Percentiles rank a stretch among this genome's conserved stretches.
Evolutionary conservation across 2,888 invertebrate genomes (phyloP).

Genomic region (Clostera curtula): DNA sequence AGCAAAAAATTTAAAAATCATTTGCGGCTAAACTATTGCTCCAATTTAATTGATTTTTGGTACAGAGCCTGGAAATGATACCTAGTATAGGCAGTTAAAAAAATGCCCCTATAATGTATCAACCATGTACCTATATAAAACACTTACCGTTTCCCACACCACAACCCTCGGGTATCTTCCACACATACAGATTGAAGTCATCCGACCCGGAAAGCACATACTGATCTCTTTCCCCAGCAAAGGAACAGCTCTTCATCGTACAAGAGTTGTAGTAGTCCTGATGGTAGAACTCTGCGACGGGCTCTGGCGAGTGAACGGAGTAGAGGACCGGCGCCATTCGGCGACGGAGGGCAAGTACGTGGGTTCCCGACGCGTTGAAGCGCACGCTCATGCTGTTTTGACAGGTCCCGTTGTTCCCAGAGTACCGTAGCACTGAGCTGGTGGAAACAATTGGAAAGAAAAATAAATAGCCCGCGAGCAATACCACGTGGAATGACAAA

Average conservation of each 20-base stretch:
- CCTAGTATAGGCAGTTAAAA: too few species aligned
- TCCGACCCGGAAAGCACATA: constrained; percentile 95
- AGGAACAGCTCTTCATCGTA: constrained; percentile 97
- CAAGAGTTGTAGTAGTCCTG: constrained; percentile 95
- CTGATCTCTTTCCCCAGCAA: constrained; percentile 92
- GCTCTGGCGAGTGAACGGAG: constrained; percentile 78
- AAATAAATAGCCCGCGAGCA: too few species aligned
- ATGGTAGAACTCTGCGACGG: constrained; percentile 91
- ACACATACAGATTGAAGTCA: constrained; percentile 95
- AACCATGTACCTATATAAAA: not conserved
- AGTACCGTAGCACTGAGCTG: constrained; percentile 83
- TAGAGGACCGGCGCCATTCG: constrained; percentile 92
- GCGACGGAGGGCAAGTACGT: constrained; percentile 86
- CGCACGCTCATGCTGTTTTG: constrained; percentile 94
- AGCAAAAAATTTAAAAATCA: too few species aligned
- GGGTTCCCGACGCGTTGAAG: constrained; percentile 87
- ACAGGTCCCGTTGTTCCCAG: constrained; percentile 73
- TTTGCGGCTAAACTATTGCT: too few species aligned
- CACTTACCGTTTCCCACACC: constrained; percentile 47
- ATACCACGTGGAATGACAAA: too few species aligned
- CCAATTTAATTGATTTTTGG: too few species aligned
- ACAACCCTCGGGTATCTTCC: constrained; percentile 86
- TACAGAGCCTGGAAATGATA: too few species aligned
- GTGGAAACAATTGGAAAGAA: too few species aligned
- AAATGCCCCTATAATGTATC: too few species aligned